These are phyloP conservation scores for Heliothis subflexa DNA, from an alignment of 1,140 invertebrate genomes.

Conservation along the genomic window DNA sequence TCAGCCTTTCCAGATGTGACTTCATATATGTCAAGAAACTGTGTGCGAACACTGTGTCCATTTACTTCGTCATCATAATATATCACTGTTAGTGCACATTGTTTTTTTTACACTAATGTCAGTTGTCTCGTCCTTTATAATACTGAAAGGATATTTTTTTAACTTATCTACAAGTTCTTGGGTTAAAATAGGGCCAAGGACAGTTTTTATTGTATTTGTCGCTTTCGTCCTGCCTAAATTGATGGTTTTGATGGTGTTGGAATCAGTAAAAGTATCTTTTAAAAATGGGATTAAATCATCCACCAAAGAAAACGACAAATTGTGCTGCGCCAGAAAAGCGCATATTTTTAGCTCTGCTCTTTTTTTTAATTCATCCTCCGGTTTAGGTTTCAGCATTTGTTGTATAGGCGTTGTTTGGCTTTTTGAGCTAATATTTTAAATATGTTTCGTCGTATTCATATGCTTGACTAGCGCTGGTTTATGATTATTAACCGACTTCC, in stretches of 20 bases:
- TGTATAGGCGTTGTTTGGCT: constrained; percentile 11
- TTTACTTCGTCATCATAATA: constrained; percentile 14
- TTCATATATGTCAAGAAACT: constrained; percentile 27
- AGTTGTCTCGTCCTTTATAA: constrained; percentile 25
- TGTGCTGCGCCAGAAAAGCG: constrained; percentile 12
- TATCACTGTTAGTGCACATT: constrained; percentile 28
- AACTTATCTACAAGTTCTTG: constrained; percentile 4
- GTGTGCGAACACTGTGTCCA: constrained; percentile 25
- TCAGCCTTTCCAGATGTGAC: constrained; percentile 18
- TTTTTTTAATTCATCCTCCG: constrained; percentile 13
- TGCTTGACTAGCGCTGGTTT: constrained; percentile 17
- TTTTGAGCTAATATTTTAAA: constrained; percentile 12
- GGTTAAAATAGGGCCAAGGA: constrained; percentile 14
- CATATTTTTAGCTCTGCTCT: constrained; percentile 20
- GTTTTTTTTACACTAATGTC: constrained; percentile 16
- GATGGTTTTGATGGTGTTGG: constrained; percentile 1
- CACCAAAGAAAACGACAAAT: constrained; percentile 11
- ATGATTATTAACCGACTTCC: not conserved
- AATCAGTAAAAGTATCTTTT: constrained; percentile 10
- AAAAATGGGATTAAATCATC: constrained; percentile 19
- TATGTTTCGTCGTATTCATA: constrained; percentile 4
- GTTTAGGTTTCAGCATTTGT: constrained; percentile 13
- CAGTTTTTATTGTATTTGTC: constrained; percentile 11
- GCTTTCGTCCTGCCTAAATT: constrained; percentile 6
- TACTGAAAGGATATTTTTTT: constrained; percentile 13